phyloP scores from a whole-genome alignment of 2,113 vertebrate genomes.

The Lagopus muta region DNA sequence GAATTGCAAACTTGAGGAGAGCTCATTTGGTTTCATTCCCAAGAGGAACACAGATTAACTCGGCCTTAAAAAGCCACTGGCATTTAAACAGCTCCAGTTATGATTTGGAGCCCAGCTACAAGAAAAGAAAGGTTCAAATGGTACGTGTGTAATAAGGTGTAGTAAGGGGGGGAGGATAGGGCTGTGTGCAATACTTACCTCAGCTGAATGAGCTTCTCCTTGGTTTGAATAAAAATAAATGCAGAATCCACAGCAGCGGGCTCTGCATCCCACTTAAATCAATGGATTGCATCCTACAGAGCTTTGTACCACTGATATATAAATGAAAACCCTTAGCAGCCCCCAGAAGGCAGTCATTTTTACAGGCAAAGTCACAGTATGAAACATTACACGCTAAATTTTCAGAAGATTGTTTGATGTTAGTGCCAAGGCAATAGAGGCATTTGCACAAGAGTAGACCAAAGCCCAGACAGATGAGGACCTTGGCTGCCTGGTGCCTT shows the following conservation, averaged over 20 bases:
- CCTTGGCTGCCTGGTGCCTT: fast-evolving
- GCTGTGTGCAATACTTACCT: background rate
- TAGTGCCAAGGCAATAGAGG: background rate
- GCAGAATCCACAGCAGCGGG: background rate
- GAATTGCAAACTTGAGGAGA: constrained; percentile 1
- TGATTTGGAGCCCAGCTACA: background rate
- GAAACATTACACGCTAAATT: background rate
- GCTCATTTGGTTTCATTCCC: constrained; percentile 13
- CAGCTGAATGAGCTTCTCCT: background rate
- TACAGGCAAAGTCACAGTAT: background rate
- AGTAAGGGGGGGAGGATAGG: background rate
- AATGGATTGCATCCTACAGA: background rate
- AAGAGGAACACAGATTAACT: constrained; percentile 17
- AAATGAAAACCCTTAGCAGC: fast-evolving
- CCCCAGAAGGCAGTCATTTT: background rate
- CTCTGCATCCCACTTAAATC: background rate
- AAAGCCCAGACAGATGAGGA: fast-evolving
- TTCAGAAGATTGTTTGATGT: background rate
- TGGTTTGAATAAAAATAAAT: background rate
- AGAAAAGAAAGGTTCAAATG: background rate
- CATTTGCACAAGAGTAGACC: fast-evolving
- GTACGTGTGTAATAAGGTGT: background rate
- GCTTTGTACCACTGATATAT: background rate
- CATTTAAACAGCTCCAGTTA: background rate
- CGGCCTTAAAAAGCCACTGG: background rate